Conservation (phyloP, 2,797 vertebrate genomes). For the Cynodonichthys magdalenae region DNA sequence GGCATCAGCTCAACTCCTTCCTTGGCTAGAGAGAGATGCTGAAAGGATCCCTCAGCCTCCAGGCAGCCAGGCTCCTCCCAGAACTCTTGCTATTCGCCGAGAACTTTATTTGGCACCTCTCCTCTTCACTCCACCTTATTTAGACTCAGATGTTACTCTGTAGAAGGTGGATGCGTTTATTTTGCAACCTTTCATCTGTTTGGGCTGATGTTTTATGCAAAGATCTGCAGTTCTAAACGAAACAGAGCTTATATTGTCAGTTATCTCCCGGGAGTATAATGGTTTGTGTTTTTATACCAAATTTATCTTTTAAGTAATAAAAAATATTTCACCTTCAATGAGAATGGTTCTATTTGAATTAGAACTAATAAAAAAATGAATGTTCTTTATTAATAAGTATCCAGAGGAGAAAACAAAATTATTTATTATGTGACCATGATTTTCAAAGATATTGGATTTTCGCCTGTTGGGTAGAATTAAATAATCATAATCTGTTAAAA, state of each 20-base stretch:
- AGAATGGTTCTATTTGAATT: too few relatives aligned
- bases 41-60: slow-evolving; percentile 64
- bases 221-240: slow-evolving; percentile 11
- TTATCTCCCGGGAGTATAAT: too few relatives aligned
- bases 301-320: too few relatives aligned
- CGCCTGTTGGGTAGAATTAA: neutral
- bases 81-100: slow-evolving; percentile 73
- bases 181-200: neutral
- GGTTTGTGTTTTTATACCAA: too few relatives aligned
- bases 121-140: slow-evolving; percentile 57
- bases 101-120: slow-evolving; percentile 62
- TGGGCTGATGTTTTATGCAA: slow-evolving; percentile 1
- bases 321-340: too few relatives aligned
- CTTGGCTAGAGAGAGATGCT: slow-evolving; percentile 69
- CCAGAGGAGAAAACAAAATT: too few relatives aligned
- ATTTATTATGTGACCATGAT: neutral
- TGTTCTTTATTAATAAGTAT: too few relatives aligned
- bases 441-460: neutral
- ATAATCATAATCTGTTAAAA: neutral
- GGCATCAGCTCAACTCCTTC: slow-evolving; percentile 54
- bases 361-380: too few relatives aligned
- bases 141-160: slow-evolving; percentile 22
- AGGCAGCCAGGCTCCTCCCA: slow-evolving; percentile 80
- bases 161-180: neutral
- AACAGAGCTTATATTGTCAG: neutral